These are phyloP conservation scores for Erpornis zantholeuca DNA, from an alignment of 2,113 vertebrate species.

Conservation along the genomic window DNA sequence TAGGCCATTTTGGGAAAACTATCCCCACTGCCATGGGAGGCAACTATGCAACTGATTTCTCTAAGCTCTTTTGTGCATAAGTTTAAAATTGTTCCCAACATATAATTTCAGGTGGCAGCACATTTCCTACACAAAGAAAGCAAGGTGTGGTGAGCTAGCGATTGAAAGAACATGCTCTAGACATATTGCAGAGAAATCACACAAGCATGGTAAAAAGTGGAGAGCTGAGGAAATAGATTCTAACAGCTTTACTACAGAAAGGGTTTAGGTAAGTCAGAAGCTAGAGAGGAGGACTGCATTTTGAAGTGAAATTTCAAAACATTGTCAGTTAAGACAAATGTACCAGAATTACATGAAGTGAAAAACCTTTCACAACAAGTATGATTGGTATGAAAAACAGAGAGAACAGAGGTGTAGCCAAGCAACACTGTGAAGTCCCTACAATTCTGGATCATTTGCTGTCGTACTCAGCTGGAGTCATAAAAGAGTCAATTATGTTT, in stretches of 20 bases:
- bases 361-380: background rate
- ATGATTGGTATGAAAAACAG: background rate
- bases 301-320: background rate
- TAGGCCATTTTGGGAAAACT: background rate
- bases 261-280: background rate
- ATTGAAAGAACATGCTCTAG: background rate
- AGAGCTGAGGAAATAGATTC: background rate
- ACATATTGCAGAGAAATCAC: background rate
- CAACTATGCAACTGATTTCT: background rate
- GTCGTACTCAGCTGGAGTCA: background rate
- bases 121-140: background rate
- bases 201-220: background rate
- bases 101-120: background rate
- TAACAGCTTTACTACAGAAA: background rate
- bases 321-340: background rate
- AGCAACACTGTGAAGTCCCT: background rate
- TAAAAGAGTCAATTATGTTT: background rate
- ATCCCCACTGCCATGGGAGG: background rate
- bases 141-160: background rate
- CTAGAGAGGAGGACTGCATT: background rate
- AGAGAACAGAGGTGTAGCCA: background rate
- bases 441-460: background rate
- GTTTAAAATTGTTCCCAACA: background rate
- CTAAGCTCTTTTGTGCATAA: background rate
- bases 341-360: background rate